These are phyloP conservation scores for Pelvicachromis taeniatus DNA, from an alignment of 2,113 vertebrate genomes.

Conservation along the genomic window DNA sequence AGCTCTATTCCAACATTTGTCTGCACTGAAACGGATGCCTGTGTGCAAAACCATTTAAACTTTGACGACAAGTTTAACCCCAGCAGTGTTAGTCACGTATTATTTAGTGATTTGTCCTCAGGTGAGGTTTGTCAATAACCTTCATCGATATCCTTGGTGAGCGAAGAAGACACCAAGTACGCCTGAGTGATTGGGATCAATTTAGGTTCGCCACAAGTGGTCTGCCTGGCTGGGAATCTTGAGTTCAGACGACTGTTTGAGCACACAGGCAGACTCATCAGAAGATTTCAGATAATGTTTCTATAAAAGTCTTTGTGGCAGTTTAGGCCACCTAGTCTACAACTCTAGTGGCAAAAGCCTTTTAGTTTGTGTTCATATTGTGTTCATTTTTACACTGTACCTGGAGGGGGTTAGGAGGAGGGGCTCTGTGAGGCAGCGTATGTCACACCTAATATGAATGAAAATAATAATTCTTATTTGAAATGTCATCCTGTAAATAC, in stretches of 20 bases:
- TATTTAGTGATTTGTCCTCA: constrained; percentile 19
- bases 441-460: not conserved
- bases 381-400: not conserved
- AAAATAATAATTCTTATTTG: not conserved
- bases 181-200: constrained; percentile 32
- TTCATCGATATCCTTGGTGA: constrained; percentile 14
- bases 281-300: not conserved
- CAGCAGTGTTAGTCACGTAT: not conserved
- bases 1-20: not conserved
- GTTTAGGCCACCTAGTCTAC: not conserved
- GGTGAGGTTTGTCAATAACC: constrained; percentile 28
- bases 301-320: not conserved
- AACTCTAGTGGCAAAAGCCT: not conserved
- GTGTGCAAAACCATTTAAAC: not conserved
- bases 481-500: not conserved
- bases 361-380: not conserved
- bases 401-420: not conserved
- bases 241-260: not conserved
- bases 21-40: not conserved
- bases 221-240: not conserved
- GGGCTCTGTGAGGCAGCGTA: not conserved
- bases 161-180: constrained; percentile 10
- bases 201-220: not conserved
- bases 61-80: not conserved
- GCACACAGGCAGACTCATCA: not conserved